phyloP scores from a whole-genome alignment of 2,888 invertebrate genomes.

The Leptopilina myrica region DNA sequence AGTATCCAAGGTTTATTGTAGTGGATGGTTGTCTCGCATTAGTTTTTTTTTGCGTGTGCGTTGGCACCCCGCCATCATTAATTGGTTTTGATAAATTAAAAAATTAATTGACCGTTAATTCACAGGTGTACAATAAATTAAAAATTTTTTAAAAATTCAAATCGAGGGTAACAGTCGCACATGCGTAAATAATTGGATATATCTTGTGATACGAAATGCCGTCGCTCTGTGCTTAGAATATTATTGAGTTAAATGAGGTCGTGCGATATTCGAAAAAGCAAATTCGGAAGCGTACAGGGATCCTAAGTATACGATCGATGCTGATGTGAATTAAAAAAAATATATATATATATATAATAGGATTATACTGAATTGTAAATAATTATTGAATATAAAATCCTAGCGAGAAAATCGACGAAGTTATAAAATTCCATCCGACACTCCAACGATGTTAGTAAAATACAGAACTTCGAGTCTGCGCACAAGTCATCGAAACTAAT shows the following conservation, averaged over 20 bases:
- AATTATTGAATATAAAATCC: conserved; percentile 67
- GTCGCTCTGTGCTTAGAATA: conserved; percentile 64
- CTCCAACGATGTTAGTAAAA: neutral
- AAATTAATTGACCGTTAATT: conserved; percentile 53
- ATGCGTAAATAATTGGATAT: conserved; percentile 61
- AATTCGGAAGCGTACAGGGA: conserved; percentile 77
- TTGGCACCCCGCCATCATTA: conserved; percentile 48
- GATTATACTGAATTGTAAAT: conserved; percentile 71
- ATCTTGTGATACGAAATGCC: conserved; percentile 72
- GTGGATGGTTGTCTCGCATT: conserved; percentile 44
- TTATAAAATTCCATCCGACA: conserved; percentile 57
- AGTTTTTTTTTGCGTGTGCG: conserved; percentile 49
- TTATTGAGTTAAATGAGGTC: conserved; percentile 60
- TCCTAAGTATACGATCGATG: conserved; percentile 65
- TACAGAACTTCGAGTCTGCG: neutral
- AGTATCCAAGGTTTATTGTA: conserved; percentile 23
- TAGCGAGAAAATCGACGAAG: conserved; percentile 69
- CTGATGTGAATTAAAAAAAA: conserved; percentile 40
- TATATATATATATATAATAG: conserved; percentile 54
- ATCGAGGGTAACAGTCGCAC: conserved; percentile 54
- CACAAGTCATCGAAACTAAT: neutral
- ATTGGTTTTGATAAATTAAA: conserved; percentile 54
- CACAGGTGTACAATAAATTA: conserved; percentile 48
- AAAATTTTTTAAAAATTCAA: conserved; percentile 51
- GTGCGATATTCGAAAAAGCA: conserved; percentile 71